Conservation (phyloP, 2,888 invertebrate genomes). For the Sepioteuthis lessoniana region DNA sequence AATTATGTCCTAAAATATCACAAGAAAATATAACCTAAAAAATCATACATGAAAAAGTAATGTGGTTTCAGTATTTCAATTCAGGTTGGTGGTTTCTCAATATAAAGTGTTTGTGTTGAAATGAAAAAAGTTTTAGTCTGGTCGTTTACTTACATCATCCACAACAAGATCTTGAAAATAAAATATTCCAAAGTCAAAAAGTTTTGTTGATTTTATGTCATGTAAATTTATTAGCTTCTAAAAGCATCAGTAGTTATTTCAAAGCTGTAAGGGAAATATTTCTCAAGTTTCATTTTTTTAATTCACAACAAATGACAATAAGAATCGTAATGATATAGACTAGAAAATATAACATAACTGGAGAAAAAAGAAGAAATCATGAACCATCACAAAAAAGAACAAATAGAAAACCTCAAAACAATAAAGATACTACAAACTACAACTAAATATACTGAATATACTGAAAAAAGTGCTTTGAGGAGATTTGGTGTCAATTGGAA, state of each 20-base stretch:
- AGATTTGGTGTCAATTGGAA: not conserved
- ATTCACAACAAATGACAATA: not conserved
- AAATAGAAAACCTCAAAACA: not conserved
- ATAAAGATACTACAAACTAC: not conserved
- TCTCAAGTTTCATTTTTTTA: not conserved
- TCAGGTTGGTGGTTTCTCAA: not conserved
- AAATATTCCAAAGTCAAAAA: not conserved
- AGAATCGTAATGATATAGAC: not conserved
- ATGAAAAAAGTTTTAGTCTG: not conserved
- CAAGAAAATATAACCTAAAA: too few relatives aligned
- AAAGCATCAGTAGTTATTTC: not conserved
- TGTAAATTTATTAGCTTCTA: not conserved
- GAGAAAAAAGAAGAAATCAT: not conserved
- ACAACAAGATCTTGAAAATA: not conserved
- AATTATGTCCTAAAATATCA: too few relatives aligned
- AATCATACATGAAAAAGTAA: too few relatives aligned
- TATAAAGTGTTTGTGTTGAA: not conserved
- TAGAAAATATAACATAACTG: not conserved
- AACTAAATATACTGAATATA: not conserved
- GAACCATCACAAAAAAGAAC: not conserved
- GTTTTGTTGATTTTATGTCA: not conserved
- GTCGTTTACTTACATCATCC: not conserved
- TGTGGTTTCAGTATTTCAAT: not conserved
- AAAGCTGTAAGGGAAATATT: not conserved
- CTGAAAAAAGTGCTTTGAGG: not conserved